Percentiles rank a stretch among this genome's conserved stretches.
Conservation (phyloP, 1,140 invertebrate genomes). For the Brachystomella parvula region DNA sequence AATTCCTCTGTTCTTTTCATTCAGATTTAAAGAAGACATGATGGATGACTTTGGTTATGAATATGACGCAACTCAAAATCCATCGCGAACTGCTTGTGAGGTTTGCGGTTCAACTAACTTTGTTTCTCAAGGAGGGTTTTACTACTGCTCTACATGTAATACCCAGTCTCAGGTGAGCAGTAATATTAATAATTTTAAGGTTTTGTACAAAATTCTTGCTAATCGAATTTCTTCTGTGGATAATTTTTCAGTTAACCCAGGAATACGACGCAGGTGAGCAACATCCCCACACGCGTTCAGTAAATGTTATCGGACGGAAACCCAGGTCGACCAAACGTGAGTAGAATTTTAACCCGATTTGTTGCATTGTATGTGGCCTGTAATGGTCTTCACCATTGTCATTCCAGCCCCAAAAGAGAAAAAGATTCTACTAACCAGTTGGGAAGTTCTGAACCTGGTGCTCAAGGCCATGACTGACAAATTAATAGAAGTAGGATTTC, state of each 20-base stretch:
- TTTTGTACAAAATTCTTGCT: background rate
- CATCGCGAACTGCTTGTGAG: no score
- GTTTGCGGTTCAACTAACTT: conserved; percentile 47
- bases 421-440: conserved; percentile 50
- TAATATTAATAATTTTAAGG: background rate
- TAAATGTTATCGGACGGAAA: conserved; percentile 44
- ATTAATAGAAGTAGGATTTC: conserved; percentile 49
- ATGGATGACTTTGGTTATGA: no score
- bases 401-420: conserved; percentile 21
- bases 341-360: background rate
- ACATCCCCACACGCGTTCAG: conserved; percentile 6
- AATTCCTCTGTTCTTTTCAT: no score
- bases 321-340: conserved; percentile 35
- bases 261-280: conserved; percentile 11
- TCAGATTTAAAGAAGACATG: no score
- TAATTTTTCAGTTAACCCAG: conserved; percentile 1
- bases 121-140: conserved; percentile 47
- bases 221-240: background rate
- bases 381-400: conserved; percentile 18
- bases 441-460: conserved; percentile 59
- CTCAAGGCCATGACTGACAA: conserved; percentile 54
- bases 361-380: conserved; percentile 7
- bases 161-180: conserved; percentile 46
- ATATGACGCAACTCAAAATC: no score
- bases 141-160: conserved; percentile 50